Evolutionary conservation across 1,140 invertebrate species (phyloP).

Genomic region (Contarinia nasturtii): DNA sequence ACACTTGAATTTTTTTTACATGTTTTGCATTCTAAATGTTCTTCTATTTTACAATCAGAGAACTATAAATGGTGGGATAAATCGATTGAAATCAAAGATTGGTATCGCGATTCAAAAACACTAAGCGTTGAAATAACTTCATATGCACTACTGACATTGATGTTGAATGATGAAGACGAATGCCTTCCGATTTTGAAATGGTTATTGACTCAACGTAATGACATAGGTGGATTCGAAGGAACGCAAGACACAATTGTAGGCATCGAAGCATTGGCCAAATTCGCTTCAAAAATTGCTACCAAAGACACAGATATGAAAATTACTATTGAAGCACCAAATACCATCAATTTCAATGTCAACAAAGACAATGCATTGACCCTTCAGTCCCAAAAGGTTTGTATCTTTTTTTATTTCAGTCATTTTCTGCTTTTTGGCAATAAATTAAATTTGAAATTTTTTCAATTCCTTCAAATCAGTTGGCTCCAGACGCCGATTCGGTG

Average conservation of each 20-base stretch:
- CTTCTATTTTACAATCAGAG: no score
- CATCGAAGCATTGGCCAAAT: constrained; percentile 46
- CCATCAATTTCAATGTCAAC: constrained; percentile 42
- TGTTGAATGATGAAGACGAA: constrained; percentile 41
- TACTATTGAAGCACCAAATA: constrained; percentile 30
- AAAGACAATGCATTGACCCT: constrained; percentile 51
- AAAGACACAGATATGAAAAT: constrained; percentile 32
- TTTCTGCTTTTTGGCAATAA: no score
- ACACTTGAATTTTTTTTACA: no score
- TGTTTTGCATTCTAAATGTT: no score
- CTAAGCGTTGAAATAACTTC: constrained; percentile 73
- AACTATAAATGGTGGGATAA: constrained; percentile 57
- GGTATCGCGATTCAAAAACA: constrained; percentile 44
- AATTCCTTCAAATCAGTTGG: no score
- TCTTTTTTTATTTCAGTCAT: no score
- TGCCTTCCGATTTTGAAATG: constrained; percentile 68
- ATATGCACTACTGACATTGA: constrained; percentile 52
- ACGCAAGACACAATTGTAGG: constrained; percentile 50
- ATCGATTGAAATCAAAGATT: constrained; percentile 30
- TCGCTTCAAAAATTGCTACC: constrained; percentile 38
- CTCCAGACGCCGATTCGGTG: no score
- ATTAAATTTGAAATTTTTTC: no score
- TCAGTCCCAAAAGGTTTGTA: constrained; percentile 50
- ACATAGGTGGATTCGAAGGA: constrained; percentile 63
- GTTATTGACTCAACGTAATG: constrained; percentile 64